These are phyloP conservation scores for Caenorhabditis japonica DNA, from an alignment of 2,888 invertebrate genomes.

Conservation along the genomic window DNA sequence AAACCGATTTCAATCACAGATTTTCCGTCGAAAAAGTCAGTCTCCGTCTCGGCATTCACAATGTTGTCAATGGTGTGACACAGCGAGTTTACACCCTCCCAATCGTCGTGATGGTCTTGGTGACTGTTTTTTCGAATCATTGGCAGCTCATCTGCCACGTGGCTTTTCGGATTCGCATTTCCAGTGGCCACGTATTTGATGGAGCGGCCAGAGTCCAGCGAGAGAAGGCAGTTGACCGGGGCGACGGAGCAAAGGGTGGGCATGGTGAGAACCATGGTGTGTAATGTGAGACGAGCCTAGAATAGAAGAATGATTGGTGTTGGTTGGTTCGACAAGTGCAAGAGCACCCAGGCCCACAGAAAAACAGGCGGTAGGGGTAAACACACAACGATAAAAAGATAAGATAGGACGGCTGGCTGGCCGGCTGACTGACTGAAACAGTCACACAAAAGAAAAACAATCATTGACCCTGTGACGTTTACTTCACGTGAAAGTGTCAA, in stretches of 20 bases:
- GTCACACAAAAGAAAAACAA: too few relatives aligned
- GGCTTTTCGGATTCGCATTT: conserved; percentile 41
- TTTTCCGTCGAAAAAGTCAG: conserved; percentile 70
- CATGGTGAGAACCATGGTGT: conserved; percentile 58
- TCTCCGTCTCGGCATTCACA: conserved; percentile 70
- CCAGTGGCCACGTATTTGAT: conserved; percentile 54
- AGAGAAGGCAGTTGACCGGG: conserved; percentile 59
- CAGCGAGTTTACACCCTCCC: conserved; percentile 72
- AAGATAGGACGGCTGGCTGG: too few relatives aligned
- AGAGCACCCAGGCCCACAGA: too few relatives aligned
- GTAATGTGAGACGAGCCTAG: not conserved
- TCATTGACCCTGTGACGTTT: too few relatives aligned
- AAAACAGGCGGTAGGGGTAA: too few relatives aligned
- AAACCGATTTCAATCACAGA: conserved; percentile 74
- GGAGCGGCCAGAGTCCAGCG: conserved; percentile 66
- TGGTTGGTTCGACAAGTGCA: not conserved
- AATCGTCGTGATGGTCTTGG: conserved; percentile 61
- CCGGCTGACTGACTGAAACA: too few relatives aligned
- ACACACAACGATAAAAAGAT: too few relatives aligned
- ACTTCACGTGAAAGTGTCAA: too few relatives aligned
- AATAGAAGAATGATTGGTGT: not conserved
- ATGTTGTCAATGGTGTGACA: conserved; percentile 70
- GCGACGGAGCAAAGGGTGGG: conserved; percentile 46
- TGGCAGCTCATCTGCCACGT: conserved; percentile 42
- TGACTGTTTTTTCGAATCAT: conserved; percentile 35